phyloP scores from a whole-genome alignment of 2,888 invertebrate genomes.

The Sturmia bella region DNA sequence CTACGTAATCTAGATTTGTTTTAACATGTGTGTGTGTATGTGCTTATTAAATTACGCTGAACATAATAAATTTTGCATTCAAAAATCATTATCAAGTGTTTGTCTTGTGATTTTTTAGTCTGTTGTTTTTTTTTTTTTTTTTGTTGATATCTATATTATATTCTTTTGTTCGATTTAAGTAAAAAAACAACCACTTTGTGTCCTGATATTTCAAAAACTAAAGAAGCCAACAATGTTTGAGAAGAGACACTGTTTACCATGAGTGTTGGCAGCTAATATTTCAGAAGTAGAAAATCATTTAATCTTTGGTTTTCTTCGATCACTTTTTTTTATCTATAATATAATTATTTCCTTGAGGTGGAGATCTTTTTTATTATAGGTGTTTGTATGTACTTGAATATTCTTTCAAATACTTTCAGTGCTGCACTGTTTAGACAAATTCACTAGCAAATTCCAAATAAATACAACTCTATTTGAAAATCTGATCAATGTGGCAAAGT shows the following conservation, averaged over 20 bases:
- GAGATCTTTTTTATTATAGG: no score
- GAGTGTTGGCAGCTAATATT: background rate
- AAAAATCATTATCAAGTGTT: constrained; percentile 70
- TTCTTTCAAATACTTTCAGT: no score
- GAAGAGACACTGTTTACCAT: constrained; percentile 24
- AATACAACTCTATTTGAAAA: no score
- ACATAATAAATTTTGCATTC: constrained; percentile 72
- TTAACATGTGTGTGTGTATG: background rate
- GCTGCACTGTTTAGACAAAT: no score
- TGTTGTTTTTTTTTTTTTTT: background rate
- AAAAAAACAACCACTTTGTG: constrained; percentile 43
- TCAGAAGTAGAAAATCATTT: no score
- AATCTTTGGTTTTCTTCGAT: no score
- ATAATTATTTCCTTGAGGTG: no score
- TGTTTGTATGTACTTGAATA: no score
- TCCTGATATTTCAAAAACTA: constrained; percentile 1
- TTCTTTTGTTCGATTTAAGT: constrained; percentile 7
- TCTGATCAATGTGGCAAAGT: no score
- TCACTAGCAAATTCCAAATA: no score
- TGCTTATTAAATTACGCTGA: constrained; percentile 32
- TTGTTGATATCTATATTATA: constrained; percentile 2
- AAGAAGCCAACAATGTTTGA: background rate
- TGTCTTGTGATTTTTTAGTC: background rate
- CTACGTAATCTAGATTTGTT: constrained; percentile 10
- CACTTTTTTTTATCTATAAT: no score